Evolutionary conservation across 2,888 invertebrate genomes (phyloP).

Genomic region (Lampropteryx suffumata): DNA sequence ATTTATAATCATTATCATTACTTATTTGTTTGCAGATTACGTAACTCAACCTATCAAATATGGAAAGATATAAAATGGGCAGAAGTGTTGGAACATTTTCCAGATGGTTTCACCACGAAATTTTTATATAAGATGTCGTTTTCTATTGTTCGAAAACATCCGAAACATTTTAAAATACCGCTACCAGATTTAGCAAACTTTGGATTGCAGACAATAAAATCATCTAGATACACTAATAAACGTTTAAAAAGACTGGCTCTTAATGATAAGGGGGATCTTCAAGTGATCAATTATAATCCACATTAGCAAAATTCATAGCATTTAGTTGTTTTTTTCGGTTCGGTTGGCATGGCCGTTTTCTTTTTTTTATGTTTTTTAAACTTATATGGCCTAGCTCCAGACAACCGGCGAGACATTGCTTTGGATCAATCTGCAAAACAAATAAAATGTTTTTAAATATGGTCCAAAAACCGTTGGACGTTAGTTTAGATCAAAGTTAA

Average conservation of each 20-base stretch:
- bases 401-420: too few species aligned
- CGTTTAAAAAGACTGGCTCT: conserved; percentile 54
- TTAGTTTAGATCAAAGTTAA: too few species aligned
- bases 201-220: conserved; percentile 38
- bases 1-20: too few species aligned
- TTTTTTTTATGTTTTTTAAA: neutral
- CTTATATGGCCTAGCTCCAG: too few species aligned
- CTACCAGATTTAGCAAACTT: conserved; percentile 47
- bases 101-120: conserved; percentile 57
- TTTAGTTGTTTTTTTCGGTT: neutral
- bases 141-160: conserved; percentile 28
- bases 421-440: too few species aligned
- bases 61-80: conserved; percentile 72
- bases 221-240: conserved; percentile 36
- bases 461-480: too few species aligned
- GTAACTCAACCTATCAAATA: conserved; percentile 49
- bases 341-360: neutral
- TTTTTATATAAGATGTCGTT: conserved; percentile 52
- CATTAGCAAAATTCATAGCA: neutral
- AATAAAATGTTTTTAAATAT: too few species aligned
- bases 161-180: conserved; percentile 45
- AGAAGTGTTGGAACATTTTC: conserved; percentile 53
- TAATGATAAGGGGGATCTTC: conserved; percentile 48
- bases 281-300: conserved; percentile 36
- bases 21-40: conserved; percentile 49